These are phyloP conservation scores for Exaiptasia diaphana DNA, from an alignment of 64 coral and sea anemone species.

Conservation along the genomic window DNA sequence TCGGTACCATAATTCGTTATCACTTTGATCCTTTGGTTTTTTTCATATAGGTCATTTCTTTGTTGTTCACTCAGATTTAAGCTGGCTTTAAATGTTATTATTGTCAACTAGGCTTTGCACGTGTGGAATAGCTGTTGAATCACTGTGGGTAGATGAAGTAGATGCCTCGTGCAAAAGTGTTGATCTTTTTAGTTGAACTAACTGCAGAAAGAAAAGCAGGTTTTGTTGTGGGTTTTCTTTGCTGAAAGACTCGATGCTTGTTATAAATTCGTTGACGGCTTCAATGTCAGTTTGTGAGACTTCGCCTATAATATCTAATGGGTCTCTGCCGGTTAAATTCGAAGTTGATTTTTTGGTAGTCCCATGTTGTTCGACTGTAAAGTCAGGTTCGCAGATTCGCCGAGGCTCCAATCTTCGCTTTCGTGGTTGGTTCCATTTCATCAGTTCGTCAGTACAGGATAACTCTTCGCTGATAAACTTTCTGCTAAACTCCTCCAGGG, in stretches of 20 bases:
- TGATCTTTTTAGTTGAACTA: background rate
- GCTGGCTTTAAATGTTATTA: no score
- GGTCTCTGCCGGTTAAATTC: background rate
- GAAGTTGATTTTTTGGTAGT: background rate
- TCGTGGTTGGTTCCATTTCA: constrained; percentile 45
- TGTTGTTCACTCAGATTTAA: no score
- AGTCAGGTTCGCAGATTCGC: constrained; percentile 36
- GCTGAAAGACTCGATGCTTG: no score
- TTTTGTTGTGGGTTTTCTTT: no score
- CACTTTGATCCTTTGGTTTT: constrained; percentile 10
- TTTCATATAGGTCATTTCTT: background rate
- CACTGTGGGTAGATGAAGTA: background rate
- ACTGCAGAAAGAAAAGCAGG: background rate
- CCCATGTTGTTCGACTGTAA: constrained; percentile 20
- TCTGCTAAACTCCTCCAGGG: background rate
- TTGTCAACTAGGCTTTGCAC: background rate
- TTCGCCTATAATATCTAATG: background rate
- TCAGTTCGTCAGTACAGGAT: constrained; percentile 35
- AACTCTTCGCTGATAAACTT: background rate
- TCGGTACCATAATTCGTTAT: background rate
- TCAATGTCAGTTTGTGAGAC: no score
- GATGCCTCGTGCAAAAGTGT: background rate
- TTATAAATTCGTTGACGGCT: no score
- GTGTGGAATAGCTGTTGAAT: background rate
- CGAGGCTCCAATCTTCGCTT: constrained; percentile 26